Base-by-base conservation (phyloP, 2,797 vertebrate genomes). In the Enoplosus armatus region DNA sequence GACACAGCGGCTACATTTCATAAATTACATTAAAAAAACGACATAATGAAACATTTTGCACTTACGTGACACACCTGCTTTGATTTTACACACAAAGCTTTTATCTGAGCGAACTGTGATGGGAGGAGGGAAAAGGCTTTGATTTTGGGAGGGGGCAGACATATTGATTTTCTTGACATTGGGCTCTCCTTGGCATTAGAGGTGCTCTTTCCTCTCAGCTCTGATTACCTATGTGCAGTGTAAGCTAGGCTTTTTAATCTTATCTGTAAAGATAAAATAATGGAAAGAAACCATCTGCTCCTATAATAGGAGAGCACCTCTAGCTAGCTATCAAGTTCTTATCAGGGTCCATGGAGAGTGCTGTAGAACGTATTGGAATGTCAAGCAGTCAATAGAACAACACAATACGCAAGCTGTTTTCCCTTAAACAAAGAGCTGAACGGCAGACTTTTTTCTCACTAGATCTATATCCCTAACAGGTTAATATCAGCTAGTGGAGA, bases 131-230 rank as follows among this genome's bases (percentile, higher is more conserved):
- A 70, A 58, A 72, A 22, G 60, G 69, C 75, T 90, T 92, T 92
- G 86, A 85, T 92, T 92, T 93, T 89, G 84, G 90, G 87, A 85
- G 75, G 78, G 80, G 82, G 76, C 48, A 85, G 87, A 91, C 85
- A 20, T 90, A 94, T 93, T 84, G 92, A 95, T 93, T 93, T 90
- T 84, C 88, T 72, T 92, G 90, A 94, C 93, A 93, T 92, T 92
- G 91, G 88, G 67, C 79, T 93, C 85, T 92, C 90, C 90, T 92
- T 90, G 88, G 88, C 84, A 82, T 91, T 84, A 88, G 85, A 91
- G 78, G 87, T 84, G 87, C 77, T 87, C 84, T 89, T 87, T 87
- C 77, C 88, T 87, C 87, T 86, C 79, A 72, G 87, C 88, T 93
- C 90, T 91, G 92, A 92, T 94, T 93, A 87, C 82, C 85, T 82